Evolutionary conservation across 2,888 invertebrate species (phyloP), one percentile per base, ranked within the genome.

Genomic region (Cactoblastis cactorum): DNA sequence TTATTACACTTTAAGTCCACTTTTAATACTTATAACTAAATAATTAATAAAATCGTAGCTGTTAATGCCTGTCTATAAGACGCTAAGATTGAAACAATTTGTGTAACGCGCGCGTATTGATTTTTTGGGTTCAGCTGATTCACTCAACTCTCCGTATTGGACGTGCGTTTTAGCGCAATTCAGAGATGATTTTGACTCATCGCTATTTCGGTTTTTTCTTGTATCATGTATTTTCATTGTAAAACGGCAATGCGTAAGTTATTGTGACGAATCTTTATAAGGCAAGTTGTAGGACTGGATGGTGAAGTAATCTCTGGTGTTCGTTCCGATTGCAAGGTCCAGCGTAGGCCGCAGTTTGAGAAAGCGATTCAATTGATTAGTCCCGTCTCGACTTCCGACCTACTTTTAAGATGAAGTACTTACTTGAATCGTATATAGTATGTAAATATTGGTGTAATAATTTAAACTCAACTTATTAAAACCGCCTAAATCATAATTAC

Each of bases 121-220:
- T 87, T 87, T 84, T 83, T 78, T 57, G 53, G 52, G 49, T 61
- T 76, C 83, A 84, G 83, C 83, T 87, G 86, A 86, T 80, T 85
- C 84, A 81, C 69, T 1, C 28, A 28, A 28, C 5, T 6, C 55
- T 51, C 61, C 57, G 57, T 49, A 56, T 54, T 51, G 35, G 53
- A 59, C 59, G 62, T 62, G 57, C 62, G 65, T 67, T 70, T 82
- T 81, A 80, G 74, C 77, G 79, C 74, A 81, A 81, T 69, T 64
- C 62, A 63, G 58, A 59, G 62, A 64, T 58, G 56, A 62, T 63
- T 72, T 67, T 85, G 82, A 83, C 59, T 84, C 85, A 84, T 72
- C 61, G 69, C 69, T 82, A 80, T 80, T 79, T 77, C 71, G 61
- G 65, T 60, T 61, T 63, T 69, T 66, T 65, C 60, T 57, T 54